Evolutionary conservation across 2,113 vertebrate genomes (phyloP).

Genomic region (Acrocephalus arundinaceus): DNA sequence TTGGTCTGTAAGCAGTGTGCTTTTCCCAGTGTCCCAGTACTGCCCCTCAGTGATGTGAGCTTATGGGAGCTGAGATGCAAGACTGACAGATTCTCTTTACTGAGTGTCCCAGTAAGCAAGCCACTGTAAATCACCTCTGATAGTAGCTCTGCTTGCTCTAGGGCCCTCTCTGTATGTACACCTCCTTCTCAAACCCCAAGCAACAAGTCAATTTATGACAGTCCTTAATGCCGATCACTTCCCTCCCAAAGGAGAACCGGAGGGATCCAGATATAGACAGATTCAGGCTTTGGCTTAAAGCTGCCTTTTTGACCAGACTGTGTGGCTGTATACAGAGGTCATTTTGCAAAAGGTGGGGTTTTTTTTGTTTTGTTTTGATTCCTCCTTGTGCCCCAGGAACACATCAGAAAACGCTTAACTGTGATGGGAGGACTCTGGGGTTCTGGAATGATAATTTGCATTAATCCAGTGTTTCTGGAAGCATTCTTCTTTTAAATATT

Average conservation of each 20-base stretch:
- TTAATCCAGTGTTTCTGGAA: slow-evolving; percentile 20
- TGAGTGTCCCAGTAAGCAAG: neutral
- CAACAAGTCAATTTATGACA: accelerated
- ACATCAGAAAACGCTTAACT: neutral
- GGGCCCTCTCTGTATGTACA: neutral
- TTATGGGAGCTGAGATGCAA: neutral
- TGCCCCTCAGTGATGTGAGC: neutral
- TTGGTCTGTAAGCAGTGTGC: neutral
- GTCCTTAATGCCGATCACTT: neutral
- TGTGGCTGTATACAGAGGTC: neutral
- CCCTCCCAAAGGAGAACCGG: neutral
- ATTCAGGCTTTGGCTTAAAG: neutral
- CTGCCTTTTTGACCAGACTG: neutral
- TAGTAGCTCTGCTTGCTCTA: neutral
- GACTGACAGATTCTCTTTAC: neutral
- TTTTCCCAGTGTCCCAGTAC: neutral
- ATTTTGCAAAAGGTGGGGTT: neutral
- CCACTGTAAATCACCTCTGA: neutral
- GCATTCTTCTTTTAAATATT: slow-evolving; percentile 31
- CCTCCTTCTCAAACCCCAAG: neutral
- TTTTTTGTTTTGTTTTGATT: neutral
- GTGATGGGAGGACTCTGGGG: neutral
- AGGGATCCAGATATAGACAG: neutral
- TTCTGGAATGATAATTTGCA: neutral
- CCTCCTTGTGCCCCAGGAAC: neutral